phyloP scores from a whole-genome alignment of 53 echinoderm and acorn worm genomes.

The Actinopyga echinites region DNA sequence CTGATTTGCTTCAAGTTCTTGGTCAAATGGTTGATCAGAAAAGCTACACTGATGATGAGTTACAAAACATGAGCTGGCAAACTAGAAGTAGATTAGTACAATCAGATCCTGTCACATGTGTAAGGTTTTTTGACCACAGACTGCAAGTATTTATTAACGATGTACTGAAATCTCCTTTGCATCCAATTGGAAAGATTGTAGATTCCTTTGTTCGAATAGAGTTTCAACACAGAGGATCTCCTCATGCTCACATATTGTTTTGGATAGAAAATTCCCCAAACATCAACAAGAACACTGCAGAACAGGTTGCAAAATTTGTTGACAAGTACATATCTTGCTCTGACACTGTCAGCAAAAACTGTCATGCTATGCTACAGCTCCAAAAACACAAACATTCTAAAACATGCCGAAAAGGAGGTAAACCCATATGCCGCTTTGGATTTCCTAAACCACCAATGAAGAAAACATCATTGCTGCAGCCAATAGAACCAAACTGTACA shows the following conservation, averaged over 20 bases:
- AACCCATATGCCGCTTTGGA: neutral
- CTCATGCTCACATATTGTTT: constrained; percentile 5
- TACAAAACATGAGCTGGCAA: neutral
- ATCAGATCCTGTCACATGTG: constrained; percentile 47
- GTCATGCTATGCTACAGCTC: neutral
- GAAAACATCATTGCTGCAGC: neutral
- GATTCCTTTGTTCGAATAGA: neutral
- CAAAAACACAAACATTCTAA: constrained; percentile 42
- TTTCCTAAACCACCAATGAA: neutral
- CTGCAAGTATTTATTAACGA: constrained; percentile 12
- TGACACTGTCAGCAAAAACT: neutral
- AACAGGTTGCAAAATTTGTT: neutral
- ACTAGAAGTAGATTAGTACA: constrained; percentile 2
- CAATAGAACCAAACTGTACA: neutral
- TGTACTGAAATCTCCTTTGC: neutral
- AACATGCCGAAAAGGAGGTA: constrained; percentile 8
- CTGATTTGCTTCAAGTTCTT: constrained; percentile 17
- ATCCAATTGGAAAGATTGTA: constrained; percentile 17
- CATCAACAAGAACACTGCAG: neutral
- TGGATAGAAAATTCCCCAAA: constrained; percentile 13
- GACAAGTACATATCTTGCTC: constrained; percentile 23
- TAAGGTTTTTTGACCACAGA: constrained; percentile 31
- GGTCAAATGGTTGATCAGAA: constrained; percentile 24
- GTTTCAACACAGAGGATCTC: constrained; percentile 49
- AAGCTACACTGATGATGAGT: constrained; percentile 20